Evolutionary conservation across 2,113 vertebrate genomes (phyloP), one percentile per base, ranked within the genome.

Genomic region (Platysternon megacephalum): DNA sequence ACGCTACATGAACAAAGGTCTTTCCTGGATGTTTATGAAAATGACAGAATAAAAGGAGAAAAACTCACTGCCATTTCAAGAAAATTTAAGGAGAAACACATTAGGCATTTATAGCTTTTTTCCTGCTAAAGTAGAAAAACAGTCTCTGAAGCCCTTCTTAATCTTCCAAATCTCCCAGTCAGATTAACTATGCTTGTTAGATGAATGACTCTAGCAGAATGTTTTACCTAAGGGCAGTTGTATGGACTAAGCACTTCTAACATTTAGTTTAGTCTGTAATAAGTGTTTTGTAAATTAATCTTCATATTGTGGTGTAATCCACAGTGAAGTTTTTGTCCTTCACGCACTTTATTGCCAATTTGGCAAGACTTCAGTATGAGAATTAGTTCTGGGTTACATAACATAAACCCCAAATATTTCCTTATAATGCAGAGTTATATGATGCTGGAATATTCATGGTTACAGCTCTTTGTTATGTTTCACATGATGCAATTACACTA

Each of bases 281-380:
- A 97, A 97, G 68, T 95, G 79, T 91, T 97, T 91, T 81, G 11
- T 39, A 97, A 98, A 97, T 98, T 93, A 94, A 95, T 95, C 97
- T 98, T 97, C 79, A 96, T 97, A 84, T 80, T 95, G 87, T 83
- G 84, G 61, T 94, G 97, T 97, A 96, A 95, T 97, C 86, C 93
- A 61, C 86, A 96, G 76, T 90, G 72, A 95, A 74, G 48, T 92
- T 98, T 95, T 96, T 96, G 87, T 91, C 91, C 96, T 93, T 97
- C 95, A 93, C 74, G 78, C 95, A 88, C 32, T 97, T 96, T 42
- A 80, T 91, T 94, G 48, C 58, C 61, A 90, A 92, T 96, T 97
- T 95, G 93, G 85, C 28, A 32, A 88, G 55, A 96, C 72, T 87
- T 88, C 88, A 96, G 42, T 88, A 42, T 55, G 4, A 83, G 93